phyloP scores from a whole-genome alignment of 2,113 vertebrate genomes.

The Danio rerio region DNA sequence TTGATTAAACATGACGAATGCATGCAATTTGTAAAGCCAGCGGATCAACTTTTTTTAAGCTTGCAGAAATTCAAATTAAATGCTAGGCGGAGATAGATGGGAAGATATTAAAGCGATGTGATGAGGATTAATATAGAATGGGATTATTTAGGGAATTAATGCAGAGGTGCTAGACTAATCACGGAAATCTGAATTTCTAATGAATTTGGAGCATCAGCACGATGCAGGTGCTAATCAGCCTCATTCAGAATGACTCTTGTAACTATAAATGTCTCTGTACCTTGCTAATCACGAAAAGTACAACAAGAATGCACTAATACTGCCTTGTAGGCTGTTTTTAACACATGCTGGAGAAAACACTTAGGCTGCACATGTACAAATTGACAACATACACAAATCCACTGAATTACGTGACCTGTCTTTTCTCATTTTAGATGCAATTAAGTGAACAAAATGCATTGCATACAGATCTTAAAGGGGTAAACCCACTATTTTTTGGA shows the following conservation, averaged over 20 bases:
- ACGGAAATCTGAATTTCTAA: constrained; percentile 48
- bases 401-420: not conserved
- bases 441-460: not conserved
- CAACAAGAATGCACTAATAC: constrained; percentile 13
- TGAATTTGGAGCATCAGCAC: constrained; percentile 36
- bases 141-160: constrained; percentile 44
- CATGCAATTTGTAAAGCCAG: constrained; percentile 45
- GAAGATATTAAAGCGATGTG: constrained; percentile 18
- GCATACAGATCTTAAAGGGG: not conserved
- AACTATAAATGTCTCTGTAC: constrained; percentile 8
- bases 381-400: not conserved
- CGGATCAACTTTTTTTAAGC: constrained; percentile 41
- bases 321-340: not conserved
- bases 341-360: not conserved
- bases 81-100: constrained; percentile 29
- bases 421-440: not conserved
- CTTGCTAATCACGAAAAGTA: constrained; percentile 27
- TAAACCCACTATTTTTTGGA: not conserved
- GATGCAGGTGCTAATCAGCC: constrained; percentile 45
- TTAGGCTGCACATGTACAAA: not conserved
- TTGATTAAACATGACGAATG: constrained; percentile 45
- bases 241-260: constrained; percentile 25
- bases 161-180: constrained; percentile 41
- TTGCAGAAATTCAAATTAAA: constrained; percentile 37
- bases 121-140: constrained; percentile 35